Base-by-base conservation (phyloP, 2,888 invertebrate genomes). In the Drosophila neonasuta region DNA sequence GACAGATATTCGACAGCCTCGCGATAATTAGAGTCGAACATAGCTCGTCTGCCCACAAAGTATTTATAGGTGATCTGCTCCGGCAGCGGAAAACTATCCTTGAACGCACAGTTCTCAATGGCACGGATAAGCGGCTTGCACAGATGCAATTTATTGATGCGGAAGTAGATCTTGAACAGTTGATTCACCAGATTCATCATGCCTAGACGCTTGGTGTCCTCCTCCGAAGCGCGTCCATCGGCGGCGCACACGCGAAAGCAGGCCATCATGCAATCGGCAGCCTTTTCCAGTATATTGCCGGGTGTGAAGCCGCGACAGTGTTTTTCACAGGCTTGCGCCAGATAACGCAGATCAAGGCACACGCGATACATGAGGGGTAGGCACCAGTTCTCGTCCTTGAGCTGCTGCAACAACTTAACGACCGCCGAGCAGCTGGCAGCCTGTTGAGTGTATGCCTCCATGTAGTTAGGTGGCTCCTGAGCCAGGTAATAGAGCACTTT, bases 141-240 rank as follows among this genome's bases (percentile, higher is more conserved):
- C 54, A 97, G 91, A 91, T 97, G 96, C 15, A 97, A 90, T 88
- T 96, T 96, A 88, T 96, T 96, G 79, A 99, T 99, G 82, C 96
- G 94, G 88, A 98, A 98, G 90, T 98, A 98, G 0, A 94, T 92
- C 92, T 99, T 99, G 79, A 99, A 96, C 5, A 99, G 93, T 90
- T 99, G 99, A 92, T 99, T 99, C 0, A 99, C 98, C 69, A 99
- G 92, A 85, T 96, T 95, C 79, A 99, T 91, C 97, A 99, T 99
- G 62, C 99, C 99, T 92, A 97, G 94, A 86, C 97, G 94, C 91
- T 99, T 99, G 0, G 99, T 97, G 70, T 97, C 96, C 62, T 95
- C 95, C 79, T 97, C 96, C 0, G 96, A 94, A 6, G 97, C 95
- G 69, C 91, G 90, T 45, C 56, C 87, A 90, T 99, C 98, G 20